Conservation (phyloP, 2,888 invertebrate species). For the Drepana falcataria region DNA sequence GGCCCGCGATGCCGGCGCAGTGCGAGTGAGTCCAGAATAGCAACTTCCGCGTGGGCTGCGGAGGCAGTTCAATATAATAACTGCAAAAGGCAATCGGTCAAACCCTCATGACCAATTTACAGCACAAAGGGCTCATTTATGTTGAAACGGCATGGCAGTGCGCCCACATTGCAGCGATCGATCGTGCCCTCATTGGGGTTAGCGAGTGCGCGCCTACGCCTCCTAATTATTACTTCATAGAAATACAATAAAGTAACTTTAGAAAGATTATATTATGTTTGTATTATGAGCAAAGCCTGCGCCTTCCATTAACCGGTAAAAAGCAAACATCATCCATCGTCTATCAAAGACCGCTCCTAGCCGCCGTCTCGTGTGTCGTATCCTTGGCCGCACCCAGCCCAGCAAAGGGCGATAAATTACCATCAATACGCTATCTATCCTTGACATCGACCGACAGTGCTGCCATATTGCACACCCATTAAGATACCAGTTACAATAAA, state of each 20-base stretch:
- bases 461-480: conserved; percentile 66
- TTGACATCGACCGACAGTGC: conserved; percentile 61
- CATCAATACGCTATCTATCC: conserved; percentile 66
- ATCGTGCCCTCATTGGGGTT: conserved; percentile 67
- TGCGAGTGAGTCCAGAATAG: background rate
- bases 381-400: conserved; percentile 57
- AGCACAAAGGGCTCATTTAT: conserved; percentile 70
- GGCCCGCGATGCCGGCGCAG: conserved; percentile 1
- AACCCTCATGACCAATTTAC: conserved; percentile 66
- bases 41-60: conserved; percentile 17
- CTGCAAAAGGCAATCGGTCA: conserved; percentile 66
- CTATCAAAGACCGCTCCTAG: conserved; percentile 60
- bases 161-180: conserved; percentile 65
- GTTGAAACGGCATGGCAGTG: conserved; percentile 44
- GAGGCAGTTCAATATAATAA: conserved; percentile 43
- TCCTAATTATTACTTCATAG: conserved; percentile 16
- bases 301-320: conserved; percentile 59
- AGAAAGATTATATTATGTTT: conserved; percentile 31
- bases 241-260: conserved; percentile 13
- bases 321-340: conserved; percentile 48
- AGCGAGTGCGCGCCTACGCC: conserved; percentile 53
- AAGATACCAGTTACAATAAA: conserved; percentile 68
- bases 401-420: conserved; percentile 61
- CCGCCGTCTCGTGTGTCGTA: conserved; percentile 49
- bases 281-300: conserved; percentile 32